Base-by-base conservation (phyloP, 2,113 vertebrate species). In the Hippocampus abdominalis region DNA sequence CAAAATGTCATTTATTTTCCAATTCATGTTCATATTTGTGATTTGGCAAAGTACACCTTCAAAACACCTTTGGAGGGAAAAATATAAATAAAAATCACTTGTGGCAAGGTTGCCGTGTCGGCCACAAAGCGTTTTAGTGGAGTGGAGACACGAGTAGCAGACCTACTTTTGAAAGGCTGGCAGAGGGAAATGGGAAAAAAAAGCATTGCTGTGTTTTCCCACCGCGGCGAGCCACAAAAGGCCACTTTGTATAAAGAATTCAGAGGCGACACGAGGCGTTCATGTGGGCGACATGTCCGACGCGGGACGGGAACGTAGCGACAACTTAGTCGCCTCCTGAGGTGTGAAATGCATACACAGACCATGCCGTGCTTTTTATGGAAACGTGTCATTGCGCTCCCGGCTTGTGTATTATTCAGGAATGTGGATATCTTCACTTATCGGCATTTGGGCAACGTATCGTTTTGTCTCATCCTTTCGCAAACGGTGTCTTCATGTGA, bases 341-440 rank as follows among this genome's bases (percentile, higher is more conserved):
- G 63, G 63, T 64, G 63, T 64, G 63, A 64, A 64, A 64, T 46
- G 40, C 23, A 64, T 15, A 64, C n/a, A 23, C n/a, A 18, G 63
- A 15, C 18, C 40, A 46, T 64, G 40, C 6, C 23, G 40, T 16
- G 40, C 40, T 64, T 64, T 44, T 44, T 44, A 44, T 46, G 62
- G 40, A 44, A 64, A 27, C 40, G 3, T 44, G 61, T 12, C 21
- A 23, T 23, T 63, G 39, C 23, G 12, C 40, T 46, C 12, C n/a
- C 23, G 40, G 39, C 21, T 23, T 7, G 62, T n/a, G 39, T 40
- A 23, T 63, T 40, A 63, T 60, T 60, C 57, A 60, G 7, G 57
- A 60, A 15, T 15, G 57, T 32, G 25, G 25, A 29, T 32, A 32
- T 32, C 27, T 32, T 32, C 27, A 20, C 15, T 6, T 60, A 32